phyloP scores from a whole-genome alignment of 2,113 vertebrate species.

The Phylloscopus trochiloides region DNA sequence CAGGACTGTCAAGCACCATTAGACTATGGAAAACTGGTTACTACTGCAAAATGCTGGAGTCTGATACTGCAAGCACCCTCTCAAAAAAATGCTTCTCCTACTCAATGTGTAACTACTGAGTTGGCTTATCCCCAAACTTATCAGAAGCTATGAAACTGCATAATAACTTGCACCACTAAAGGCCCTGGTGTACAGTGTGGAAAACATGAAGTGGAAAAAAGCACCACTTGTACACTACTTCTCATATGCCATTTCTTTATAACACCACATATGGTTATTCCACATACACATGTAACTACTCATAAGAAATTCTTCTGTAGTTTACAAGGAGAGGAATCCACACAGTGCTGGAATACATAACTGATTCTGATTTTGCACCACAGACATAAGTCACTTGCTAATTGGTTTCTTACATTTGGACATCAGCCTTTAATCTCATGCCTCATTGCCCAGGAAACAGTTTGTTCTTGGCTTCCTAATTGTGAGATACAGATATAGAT shows the following conservation, averaged over 20 bases:
- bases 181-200: neutral
- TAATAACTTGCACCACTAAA: neutral
- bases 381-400: conserved; percentile 47
- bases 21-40: neutral
- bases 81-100: neutral
- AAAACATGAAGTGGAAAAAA: neutral
- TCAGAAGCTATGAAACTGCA: neutral
- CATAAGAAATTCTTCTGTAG: neutral
- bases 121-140: neutral
- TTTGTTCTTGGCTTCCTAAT: conserved; percentile 28
- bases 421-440: conserved; percentile 43
- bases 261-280: neutral
- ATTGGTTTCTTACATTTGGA: conserved; percentile 42
- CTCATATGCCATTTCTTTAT: neutral
- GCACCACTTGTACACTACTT: neutral
- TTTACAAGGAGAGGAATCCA: neutral
- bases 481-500: neutral
- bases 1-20: neutral
- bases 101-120: neutral
- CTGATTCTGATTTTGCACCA: conserved; percentile 20
- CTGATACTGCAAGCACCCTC: neutral
- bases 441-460: conserved; percentile 42
- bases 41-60: neutral
- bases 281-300: neutral
- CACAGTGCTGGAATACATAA: neutral